These are phyloP conservation scores for Drosophila fungiperda DNA, from an alignment of 2,888 invertebrate species.

Conservation along the genomic window DNA sequence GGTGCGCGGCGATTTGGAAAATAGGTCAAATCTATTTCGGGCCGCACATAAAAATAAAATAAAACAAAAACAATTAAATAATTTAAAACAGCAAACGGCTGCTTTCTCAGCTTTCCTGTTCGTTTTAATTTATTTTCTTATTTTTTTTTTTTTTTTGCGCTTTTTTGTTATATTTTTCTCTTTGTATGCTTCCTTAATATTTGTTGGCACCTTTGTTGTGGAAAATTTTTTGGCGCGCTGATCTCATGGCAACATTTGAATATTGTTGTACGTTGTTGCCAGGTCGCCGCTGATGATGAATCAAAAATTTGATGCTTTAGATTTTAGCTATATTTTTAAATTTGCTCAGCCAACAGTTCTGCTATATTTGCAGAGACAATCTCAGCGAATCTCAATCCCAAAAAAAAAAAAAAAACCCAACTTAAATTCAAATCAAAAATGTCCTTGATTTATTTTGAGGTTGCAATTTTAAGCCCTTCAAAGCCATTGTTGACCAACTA, in stretches of 20 bases:
- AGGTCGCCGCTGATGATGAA: constrained; percentile 33
- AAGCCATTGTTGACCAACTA: neutral
- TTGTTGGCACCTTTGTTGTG: constrained; percentile 57
- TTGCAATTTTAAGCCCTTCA: neutral
- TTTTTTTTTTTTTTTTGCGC: neutral
- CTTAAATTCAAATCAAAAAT: constrained; percentile 9
- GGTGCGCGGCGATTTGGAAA: constrained; percentile 61
- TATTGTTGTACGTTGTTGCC: constrained; percentile 41
- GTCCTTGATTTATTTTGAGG: constrained; percentile 26
- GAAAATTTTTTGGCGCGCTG: constrained; percentile 66
- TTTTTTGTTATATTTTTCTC: constrained; percentile 30
- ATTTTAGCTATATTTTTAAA: too few relatives aligned
- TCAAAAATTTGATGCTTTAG: neutral
- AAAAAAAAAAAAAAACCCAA: neutral
- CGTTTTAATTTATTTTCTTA: constrained; percentile 10
- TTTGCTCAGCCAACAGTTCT: constrained; percentile 1
- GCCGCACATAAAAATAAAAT: constrained; percentile 47
- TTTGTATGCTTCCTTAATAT: constrained; percentile 36
- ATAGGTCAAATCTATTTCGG: constrained; percentile 77
- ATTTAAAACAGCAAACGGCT: constrained; percentile 53
- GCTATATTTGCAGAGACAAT: constrained; percentile 13
- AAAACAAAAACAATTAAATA: constrained; percentile 36
- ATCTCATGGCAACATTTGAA: constrained; percentile 48
- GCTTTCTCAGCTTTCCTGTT: constrained; percentile 38
- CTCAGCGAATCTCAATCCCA: constrained; percentile 5